These are phyloP conservation scores for Xiphias gladius DNA, from an alignment of 2,113 vertebrate species.

Conservation along the genomic window DNA sequence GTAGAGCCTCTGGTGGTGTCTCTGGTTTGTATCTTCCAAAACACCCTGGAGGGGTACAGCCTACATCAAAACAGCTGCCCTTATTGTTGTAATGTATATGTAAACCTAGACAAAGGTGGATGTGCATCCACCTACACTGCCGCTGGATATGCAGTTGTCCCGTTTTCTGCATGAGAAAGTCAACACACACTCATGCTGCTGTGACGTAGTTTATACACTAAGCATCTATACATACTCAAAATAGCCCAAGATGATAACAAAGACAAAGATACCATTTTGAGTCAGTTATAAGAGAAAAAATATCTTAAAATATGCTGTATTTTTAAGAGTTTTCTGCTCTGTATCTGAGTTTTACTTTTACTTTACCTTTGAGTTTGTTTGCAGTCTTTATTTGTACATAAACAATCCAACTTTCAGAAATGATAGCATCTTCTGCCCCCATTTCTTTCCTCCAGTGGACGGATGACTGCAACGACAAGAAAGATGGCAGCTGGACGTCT, in stretches of 20 bases:
- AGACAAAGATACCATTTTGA: neutral
- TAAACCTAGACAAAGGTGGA: neutral
- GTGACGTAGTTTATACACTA: neutral
- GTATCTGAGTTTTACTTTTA: neutral
- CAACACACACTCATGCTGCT: neutral
- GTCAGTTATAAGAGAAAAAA: neutral
- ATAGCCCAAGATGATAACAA: neutral
- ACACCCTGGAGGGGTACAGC: neutral
- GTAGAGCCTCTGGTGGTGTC: neutral
- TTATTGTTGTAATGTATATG: conserved; percentile 7
- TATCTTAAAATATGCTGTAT: neutral
- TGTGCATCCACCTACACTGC: neutral
- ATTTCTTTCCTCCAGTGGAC: conserved; percentile 90
- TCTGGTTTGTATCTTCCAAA: neutral
- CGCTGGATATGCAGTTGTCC: neutral
- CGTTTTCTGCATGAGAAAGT: neutral
- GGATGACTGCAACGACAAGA: conserved; percentile 89
- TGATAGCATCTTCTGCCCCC: neutral
- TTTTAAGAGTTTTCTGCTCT: neutral
- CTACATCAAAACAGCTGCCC: neutral
- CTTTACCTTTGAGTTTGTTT: neutral
- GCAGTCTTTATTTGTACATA: neutral
- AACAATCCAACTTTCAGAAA: neutral
- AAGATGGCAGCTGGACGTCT: conserved; percentile 90
- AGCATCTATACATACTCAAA: neutral